Base-by-base conservation (phyloP, 2,797 vertebrate genomes). In the Lindbergichthys nudifrons region DNA sequence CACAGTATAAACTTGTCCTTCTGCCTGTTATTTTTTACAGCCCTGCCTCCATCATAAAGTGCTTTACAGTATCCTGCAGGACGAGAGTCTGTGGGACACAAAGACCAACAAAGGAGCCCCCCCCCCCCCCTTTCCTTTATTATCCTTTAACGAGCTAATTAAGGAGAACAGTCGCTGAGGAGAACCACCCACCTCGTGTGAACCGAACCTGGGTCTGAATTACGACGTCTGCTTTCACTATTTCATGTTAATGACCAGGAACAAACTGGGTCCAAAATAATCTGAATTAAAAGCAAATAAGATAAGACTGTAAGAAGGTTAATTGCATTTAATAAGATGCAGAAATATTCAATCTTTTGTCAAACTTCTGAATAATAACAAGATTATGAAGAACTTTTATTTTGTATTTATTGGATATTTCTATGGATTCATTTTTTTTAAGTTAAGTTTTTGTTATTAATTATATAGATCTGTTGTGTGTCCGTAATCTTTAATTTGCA, bases 141-240 rank as follows among this genome's bases (percentile, higher is more conserved):
- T 76, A 83, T 81, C 68, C 69, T 66, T 66, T 91, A 88, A 92
- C 81, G 80, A 71, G 78, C 89, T 84, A 75, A 87, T 92, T 87
- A 91, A 82, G 87, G 81, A 58, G 74, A 88, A 77, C 91, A 79
- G 89, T 68, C 57, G 75, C 21, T 16, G 63, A 68, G 74, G 69
- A 79, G 81, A 52, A 13, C 92, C 90, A 90, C 92, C 89, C 89
- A 91, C 82, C 79, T 69, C 16, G 79, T 50, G 45, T 26, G 4
- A 85, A 75, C 58, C 26, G 0, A 68, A 75, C 69, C 77, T 79
- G 67, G 68, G 76, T 79, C 68, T 80, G 13, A 39, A 45, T 65
- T 1, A 39, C 52, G 75, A 70, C 12, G 63, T 57, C 6, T 18
- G 10, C 41, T 61, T 46, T 2, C 26, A 5, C 26, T n/a, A 57